Conservation (phyloP, 2,888 invertebrate genomes). For the Mythimna ferrago region DNA sequence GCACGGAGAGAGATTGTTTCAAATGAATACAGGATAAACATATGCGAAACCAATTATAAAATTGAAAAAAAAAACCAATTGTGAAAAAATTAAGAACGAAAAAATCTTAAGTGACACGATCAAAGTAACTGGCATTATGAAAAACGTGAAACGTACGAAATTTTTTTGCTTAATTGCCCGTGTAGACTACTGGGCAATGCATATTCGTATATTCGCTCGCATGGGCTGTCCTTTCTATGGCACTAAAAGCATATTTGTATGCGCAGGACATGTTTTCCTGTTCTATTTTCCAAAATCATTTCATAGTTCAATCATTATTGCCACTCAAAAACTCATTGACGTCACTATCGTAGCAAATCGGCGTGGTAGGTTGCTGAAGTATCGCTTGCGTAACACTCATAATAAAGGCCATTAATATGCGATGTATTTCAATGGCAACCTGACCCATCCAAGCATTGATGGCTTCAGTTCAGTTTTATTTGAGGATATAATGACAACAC, state of each 20-base stretch:
- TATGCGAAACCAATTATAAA: no score
- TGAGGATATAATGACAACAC: not conserved
- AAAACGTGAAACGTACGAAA: no score
- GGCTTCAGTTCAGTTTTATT: constrained; percentile 5
- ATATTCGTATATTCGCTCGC: not conserved
- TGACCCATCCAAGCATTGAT: not conserved
- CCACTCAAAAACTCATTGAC: not conserved
- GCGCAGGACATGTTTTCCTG: not conserved
- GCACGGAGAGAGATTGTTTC: constrained; percentile 24
- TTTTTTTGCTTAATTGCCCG: no score
- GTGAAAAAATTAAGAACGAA: no score
- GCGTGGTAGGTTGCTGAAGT: no score
- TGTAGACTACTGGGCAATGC: no score
- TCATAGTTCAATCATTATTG: not conserved
- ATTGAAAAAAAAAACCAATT: no score
- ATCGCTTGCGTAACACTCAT: not conserved
- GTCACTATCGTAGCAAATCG: not conserved
- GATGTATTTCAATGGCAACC: not conserved
- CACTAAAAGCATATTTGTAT: not conserved
- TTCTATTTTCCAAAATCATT: not conserved
- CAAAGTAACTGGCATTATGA: no score
- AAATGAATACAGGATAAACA: no score
- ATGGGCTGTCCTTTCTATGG: not conserved
- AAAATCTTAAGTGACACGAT: no score
- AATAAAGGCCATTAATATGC: no score